Evolutionary conservation across 2,113 vertebrate genomes (phyloP), one percentile per base, ranked within the genome.

Genomic region (Pterocles gutturalis): DNA sequence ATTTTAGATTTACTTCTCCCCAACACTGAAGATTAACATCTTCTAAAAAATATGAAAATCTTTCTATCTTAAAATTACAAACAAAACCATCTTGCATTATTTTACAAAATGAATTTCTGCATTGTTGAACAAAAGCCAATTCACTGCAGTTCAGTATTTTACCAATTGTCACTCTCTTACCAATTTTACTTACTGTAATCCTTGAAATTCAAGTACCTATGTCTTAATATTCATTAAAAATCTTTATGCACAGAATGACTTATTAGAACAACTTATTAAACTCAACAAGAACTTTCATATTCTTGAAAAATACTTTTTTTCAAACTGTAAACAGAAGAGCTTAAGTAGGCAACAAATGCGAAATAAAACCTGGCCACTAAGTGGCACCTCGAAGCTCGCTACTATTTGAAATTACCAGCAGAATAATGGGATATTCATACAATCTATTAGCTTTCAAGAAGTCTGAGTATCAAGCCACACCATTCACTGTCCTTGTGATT

Each of bases 401-500:
- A 21, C 7, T 36, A 29, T 69, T 72, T 58, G 49, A 43, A 84
- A 34, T 4, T 28, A 13, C 11, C 21, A 41, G 10, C 3, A 48
- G 60, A 69, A 22, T 24, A 51, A 36, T 5, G 34, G 41, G 12
- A 21, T 29, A 15, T 18, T 6, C 8, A 5, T 19, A 6, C 17
- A 33, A 46, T 11, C 20, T 16, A 3, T 10, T 17, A 5, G 8
- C 10, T 87, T 49, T 71, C 43, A 67, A 89, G 29, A 64, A 31
- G 13, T 7, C 21, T 1, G 1, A 46, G 12, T 15, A 8, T 38
- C 4, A 29, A 62, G 33, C 22, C 38, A 17, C 1, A 3, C 6
- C 24, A 45, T 38, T 31, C 6, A 0, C 10, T 16, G 31, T 3
- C 11, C 0, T 12, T 48, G 17, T 16, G 11, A 9, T 3, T 9